phyloP scores from a whole-genome alignment of 2,113 vertebrate species.

The Sebastes schlegelii region DNA sequence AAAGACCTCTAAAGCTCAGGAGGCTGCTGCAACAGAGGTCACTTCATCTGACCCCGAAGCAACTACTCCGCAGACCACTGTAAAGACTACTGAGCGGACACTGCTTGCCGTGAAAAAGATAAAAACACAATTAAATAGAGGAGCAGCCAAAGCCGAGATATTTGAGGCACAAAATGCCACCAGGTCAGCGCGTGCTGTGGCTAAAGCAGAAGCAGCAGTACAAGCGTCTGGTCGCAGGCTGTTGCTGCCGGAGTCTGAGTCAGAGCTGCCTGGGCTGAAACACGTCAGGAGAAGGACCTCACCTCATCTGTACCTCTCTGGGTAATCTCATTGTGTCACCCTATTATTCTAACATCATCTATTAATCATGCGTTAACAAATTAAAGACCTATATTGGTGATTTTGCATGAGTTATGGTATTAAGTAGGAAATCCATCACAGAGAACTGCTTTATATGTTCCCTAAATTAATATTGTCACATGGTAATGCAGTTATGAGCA shows the following conservation, averaged over 20 bases:
- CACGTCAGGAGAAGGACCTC: conserved; percentile 24
- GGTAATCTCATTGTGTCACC: conserved; percentile 54
- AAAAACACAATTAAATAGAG: conserved; percentile 52
- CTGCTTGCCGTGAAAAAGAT: conserved; percentile 26
- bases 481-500: not conserved
- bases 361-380: not conserved
- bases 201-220: conserved; percentile 18
- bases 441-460: not conserved
- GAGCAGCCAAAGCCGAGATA: conserved; percentile 43
- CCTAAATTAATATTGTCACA: not conserved
- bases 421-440: not conserved
- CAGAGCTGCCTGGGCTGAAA: conserved; percentile 29
- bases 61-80: conserved; percentile 16
- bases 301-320: conserved; percentile 57
- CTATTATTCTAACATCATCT: conserved; percentile 1
- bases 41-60: conserved; percentile 45
- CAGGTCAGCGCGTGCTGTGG: conserved; percentile 42
- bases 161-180: conserved; percentile 55
- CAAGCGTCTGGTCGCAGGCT: conserved; percentile 41
- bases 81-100: conserved; percentile 26
- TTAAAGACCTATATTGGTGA: not conserved
- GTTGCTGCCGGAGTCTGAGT: conserved; percentile 41
- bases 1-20: conserved; percentile 28
- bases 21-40: conserved; percentile 36
- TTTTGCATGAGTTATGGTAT: not conserved